phyloP scores from a whole-genome alignment of 2,113 vertebrate species.

The Pomatorhinus ruficollis region DNA sequence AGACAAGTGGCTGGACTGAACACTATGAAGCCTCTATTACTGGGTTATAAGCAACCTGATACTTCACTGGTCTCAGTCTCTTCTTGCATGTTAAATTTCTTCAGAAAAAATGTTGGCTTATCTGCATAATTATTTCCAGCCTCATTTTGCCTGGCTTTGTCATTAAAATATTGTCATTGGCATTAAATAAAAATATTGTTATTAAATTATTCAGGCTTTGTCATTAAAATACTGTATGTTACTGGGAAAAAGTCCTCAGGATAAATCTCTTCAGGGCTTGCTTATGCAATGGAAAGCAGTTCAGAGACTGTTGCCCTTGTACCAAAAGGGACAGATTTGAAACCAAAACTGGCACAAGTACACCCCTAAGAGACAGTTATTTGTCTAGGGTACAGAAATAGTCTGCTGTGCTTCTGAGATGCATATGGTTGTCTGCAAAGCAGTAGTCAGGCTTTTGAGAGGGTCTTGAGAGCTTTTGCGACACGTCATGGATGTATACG shows the following conservation, averaged over 20 bases:
- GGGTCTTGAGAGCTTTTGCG: not conserved
- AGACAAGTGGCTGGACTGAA: not conserved
- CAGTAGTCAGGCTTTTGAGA: not conserved
- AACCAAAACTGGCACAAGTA: not conserved
- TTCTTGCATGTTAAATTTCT: not conserved
- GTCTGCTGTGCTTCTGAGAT: not conserved
- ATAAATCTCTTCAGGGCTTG: not conserved
- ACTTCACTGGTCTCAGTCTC: not conserved
- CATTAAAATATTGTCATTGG: not conserved
- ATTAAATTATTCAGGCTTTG: not conserved
- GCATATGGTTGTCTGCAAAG: not conserved
- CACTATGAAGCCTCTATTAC: not conserved
- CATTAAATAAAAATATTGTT: not conserved
- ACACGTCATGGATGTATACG: accelerated
- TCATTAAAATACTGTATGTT: not conserved
- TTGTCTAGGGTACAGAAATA: not conserved
- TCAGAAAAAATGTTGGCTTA: not conserved
- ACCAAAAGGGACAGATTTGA: not conserved
- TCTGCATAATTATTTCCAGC: not conserved
- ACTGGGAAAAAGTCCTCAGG: not conserved
- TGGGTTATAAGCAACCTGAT: not conserved
- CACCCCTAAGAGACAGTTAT: not conserved
- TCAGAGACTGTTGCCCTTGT: not conserved
- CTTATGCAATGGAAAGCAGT: not conserved
- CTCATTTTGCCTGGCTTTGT: not conserved